Base-by-base conservation (phyloP, 2,113 vertebrate species). In the Ifrita kowaldi region DNA sequence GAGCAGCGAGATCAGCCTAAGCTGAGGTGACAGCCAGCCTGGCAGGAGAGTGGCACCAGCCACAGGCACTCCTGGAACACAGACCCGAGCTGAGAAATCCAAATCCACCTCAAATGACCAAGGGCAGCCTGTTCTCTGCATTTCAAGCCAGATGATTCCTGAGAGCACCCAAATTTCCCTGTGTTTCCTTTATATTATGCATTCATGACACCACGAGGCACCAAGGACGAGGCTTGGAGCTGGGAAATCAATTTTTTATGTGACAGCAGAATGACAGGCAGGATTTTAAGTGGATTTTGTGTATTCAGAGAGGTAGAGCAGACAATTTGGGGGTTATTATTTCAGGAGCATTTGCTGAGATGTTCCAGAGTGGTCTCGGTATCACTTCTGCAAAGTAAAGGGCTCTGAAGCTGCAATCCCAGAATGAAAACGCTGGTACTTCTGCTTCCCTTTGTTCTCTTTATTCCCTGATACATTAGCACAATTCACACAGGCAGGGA, bases 401-500 rank as follows among this genome's bases (percentile, higher is more conserved):
- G 57, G 93, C 95, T 94, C 47, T 47, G 86, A 77, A 87, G 93
- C 87, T 84, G 85, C 76, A 50, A 56, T 46, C 28, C 28, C 63
- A 59, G 79, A 81, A 85, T 52, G 46, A 65, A 70, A 75, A 77
- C 1, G 42, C 77, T 90, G 95, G 70, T 74, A 76, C 87, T 96
- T 92, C 71, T 92, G 77, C 91, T 93, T 76, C 57, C 77, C 87
- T 91, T 89, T 95, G 95, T 94, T 93, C 94, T 83, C 91, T 83
- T 55, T 82, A 62, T 67, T 94, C 86, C 28, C 84, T 17, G 55
- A 15, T 33, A 87, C 86, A 81, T 92, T 49, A 71, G 89, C 27
- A 50, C 90, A 55, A 76, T n/a, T 86, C 80, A 59, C 69, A 83
- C 0, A n/a, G 90, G 76, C 88, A 94, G 69, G 46, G 56, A 79